Percentiles rank a stretch among this genome's conserved stretches.
Conservation (phyloP, 2,113 vertebrate genomes). For the Rhegmatorhina hoffmannsi region DNA sequence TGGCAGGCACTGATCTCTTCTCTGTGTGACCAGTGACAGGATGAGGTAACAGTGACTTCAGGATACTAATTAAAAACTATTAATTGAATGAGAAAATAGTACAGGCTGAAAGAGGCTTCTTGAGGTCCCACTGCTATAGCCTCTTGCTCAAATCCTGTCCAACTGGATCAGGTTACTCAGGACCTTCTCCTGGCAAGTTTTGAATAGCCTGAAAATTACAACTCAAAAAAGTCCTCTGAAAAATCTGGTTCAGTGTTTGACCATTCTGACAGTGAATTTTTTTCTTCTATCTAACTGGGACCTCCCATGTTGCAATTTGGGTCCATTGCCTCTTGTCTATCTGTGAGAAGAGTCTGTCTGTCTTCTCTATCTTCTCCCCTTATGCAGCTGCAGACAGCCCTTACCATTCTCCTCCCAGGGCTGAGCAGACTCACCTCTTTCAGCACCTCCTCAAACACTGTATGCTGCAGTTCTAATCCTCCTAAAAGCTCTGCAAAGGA, state of each 20-base stretch:
- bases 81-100: not conserved
- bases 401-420: not conserved
- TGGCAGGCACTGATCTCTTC: not conserved
- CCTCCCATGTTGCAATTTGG: not conserved
- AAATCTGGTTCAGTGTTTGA: not conserved
- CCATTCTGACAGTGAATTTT: not conserved
- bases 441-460: not conserved
- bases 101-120: not conserved
- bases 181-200: not conserved
- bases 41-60: not conserved
- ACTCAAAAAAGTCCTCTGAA: not conserved
- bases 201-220: not conserved
- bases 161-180: not conserved
- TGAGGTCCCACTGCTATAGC: not conserved
- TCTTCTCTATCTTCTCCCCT: not conserved
- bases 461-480: not conserved
- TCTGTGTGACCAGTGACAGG: not conserved
- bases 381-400: not conserved
- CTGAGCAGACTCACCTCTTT: not conserved
- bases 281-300: not conserved
- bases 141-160: not conserved
- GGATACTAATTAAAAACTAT: not conserved
- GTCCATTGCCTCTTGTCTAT: not conserved
- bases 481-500: not conserved
- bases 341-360: not conserved